Percentiles rank a stretch among this genome's conserved stretches.
Conservation (phyloP, 2,888 invertebrate genomes). For the Drosophila tanythrix region DNA sequence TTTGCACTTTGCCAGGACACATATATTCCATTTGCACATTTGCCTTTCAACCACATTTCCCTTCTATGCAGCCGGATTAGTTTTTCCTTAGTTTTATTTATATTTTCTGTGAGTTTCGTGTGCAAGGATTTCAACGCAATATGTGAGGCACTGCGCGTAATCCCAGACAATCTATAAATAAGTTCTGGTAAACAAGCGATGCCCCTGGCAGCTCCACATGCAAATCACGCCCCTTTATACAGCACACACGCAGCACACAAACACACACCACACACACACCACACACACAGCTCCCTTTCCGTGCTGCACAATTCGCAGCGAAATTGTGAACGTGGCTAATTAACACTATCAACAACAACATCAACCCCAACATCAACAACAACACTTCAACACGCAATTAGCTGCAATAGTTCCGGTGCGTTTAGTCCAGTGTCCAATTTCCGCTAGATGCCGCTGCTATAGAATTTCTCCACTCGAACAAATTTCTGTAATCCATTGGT, state of each 20-base stretch:
- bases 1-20: conserved; percentile 3
- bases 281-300: conserved; percentile 18
- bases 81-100: conserved; percentile 16
- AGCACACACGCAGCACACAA: conserved; percentile 10
- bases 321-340: conserved; percentile 44
- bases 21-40: conserved; percentile 37
- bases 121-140: conserved; percentile 11
- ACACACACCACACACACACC: conserved; percentile 11
- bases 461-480: neutral
- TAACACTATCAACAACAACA: conserved; percentile 31
- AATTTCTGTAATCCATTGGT: neutral
- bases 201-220: conserved; percentile 19
- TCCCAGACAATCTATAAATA: conserved; percentile 73
- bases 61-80: conserved; percentile 37
- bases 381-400: conserved; percentile 26
- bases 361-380: conserved; percentile 16
- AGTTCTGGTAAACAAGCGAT: conserved; percentile 53
- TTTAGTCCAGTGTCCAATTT: conserved; percentile 7
- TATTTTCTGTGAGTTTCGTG: neutral
- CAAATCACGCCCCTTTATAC: conserved; percentile 10
- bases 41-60: conserved; percentile 21
- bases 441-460: conserved; percentile 30
- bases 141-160: conserved; percentile 18
- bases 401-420: conserved; percentile 12
- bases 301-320: conserved; percentile 25